Percentiles rank a stretch among this genome's conserved stretches.
phyloP scores from a whole-genome alignment of 1,140 invertebrate species.

The Latrodectus geometricus region DNA sequence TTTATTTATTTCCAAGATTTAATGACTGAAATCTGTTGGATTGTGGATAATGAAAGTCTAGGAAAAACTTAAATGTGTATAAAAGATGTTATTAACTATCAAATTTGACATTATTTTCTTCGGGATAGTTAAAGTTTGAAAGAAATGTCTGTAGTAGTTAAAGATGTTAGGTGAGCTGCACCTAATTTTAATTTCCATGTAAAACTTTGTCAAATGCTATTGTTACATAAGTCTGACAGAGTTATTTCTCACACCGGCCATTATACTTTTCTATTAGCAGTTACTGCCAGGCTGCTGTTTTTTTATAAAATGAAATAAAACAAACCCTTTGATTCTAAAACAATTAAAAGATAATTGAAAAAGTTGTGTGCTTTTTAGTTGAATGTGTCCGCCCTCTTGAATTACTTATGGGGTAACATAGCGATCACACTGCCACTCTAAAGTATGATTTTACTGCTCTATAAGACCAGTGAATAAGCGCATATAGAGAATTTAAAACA shows the following conservation, averaged over 20 bases:
- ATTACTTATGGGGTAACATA: slow-evolving; percentile 54
- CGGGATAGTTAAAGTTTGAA: slow-evolving; percentile 48
- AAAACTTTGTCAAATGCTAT: slow-evolving; percentile 58
- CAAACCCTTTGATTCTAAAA: not conserved
- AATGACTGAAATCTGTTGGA: too few species aligned
- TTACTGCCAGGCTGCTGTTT: slow-evolving; percentile 59
- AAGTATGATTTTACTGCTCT: slow-evolving; percentile 32
- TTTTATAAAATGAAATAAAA: slow-evolving; percentile 47
- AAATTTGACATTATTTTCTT: slow-evolving; percentile 22
- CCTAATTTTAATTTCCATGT: slow-evolving; percentile 16
- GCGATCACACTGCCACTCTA: slow-evolving; percentile 60
- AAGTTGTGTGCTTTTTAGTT: slow-evolving; percentile 35
- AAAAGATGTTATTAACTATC: not conserved
- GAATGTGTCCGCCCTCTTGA: slow-evolving; percentile 15
- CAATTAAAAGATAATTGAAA: slow-evolving; percentile 20
- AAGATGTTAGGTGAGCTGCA: slow-evolving; percentile 52
- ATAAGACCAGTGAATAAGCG: slow-evolving; percentile 24
- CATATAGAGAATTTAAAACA: slow-evolving; percentile 57
- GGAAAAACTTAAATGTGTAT: not conserved
- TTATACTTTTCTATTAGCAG: slow-evolving; percentile 60
- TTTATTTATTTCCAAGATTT: too few species aligned
- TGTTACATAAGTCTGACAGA: slow-evolving; percentile 57
- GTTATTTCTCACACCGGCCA: slow-evolving; percentile 53
- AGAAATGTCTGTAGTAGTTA: slow-evolving; percentile 44
- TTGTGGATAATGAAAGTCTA: not conserved